Evolutionary conservation across 2,113 vertebrate genomes (phyloP), one percentile per base, ranked within the genome.

Genomic region (Barbus barbus): DNA sequence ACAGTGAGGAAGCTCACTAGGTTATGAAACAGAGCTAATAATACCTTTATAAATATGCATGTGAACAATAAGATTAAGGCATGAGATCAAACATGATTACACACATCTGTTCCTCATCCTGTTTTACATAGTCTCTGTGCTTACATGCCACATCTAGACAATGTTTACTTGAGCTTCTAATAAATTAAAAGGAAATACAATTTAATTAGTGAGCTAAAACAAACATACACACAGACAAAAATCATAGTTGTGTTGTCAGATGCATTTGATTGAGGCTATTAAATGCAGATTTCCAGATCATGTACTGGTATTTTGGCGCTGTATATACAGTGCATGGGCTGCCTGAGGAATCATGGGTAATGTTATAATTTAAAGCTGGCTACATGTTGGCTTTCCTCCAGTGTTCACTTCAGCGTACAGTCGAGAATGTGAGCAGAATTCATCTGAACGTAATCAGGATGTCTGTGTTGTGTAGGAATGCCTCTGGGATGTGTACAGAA

Each of bases 391-490:
- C 83, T 78, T 82, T 78, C 51, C 65, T 84, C 74, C 79, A 84
- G 71, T 78, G 75, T 65, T 85, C 41, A 67, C 78, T 82, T 87
- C 83, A 56, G 60, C 77, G n/a, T 83, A 74, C 82, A 80, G 61
- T 84, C 16, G 41, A 82, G 73, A 31, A 67, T 83, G 65, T 60
- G 46, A 87, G 77, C 61, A 11, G 46, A 78, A 87, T 84, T 82
- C 65, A 87, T 84, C 33, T 78, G 72, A 60, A 82, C 44, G 44
- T 56, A 28, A 60, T 81, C 72, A 22, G 63, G 33, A 69, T 26
- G 22, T 28, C 20, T 78, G 61, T 33, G 67, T 74, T 72, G 41
- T 76, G 46, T 22, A 22, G 44, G 79, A 69, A 53, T 2, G 72
- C n/a, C 44, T 56, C 58, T 36, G 82, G 44, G 44, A 56, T 82